Percentiles rank a stretch among this genome's conserved stretches.
These are phyloP conservation scores for Monoplex corrugatus DNA, from an alignment of 2,888 invertebrate species.

Conservation along the genomic window DNA sequence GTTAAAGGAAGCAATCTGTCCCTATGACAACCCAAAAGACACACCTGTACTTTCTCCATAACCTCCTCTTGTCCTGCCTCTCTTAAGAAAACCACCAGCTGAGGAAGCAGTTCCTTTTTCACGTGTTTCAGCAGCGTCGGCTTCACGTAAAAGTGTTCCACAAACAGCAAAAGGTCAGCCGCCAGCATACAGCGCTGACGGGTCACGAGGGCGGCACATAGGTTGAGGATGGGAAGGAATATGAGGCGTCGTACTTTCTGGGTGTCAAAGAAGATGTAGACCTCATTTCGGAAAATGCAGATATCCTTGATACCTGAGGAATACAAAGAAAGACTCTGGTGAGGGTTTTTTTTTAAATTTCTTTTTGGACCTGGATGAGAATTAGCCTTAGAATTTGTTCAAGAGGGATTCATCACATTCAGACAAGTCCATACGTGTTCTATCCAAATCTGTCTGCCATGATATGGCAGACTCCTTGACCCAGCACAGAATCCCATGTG, in stretches of 20 bases:
- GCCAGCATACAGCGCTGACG: constrained; percentile 49
- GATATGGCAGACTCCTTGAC: too few species aligned
- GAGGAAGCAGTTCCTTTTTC: constrained; percentile 52
- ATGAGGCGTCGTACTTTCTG: constrained; percentile 65
- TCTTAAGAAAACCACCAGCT: constrained; percentile 34
- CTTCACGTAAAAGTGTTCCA: constrained; percentile 51
- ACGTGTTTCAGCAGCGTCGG: constrained; percentile 53
- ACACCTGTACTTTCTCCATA: constrained; percentile 32
- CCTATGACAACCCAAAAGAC: background rate
- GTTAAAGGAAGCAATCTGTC: background rate
- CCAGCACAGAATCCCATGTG: too few species aligned
- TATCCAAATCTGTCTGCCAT: too few species aligned
- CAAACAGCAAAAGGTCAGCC: constrained; percentile 48
- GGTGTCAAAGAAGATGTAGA: constrained; percentile 67
- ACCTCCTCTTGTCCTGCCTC: background rate
- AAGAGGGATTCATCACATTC: too few species aligned
- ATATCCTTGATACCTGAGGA: constrained; percentile 44
- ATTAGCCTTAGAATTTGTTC: too few species aligned
- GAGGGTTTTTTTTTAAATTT: too few species aligned
- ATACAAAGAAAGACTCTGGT: background rate
- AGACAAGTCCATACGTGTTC: too few species aligned
- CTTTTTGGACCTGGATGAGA: too few species aligned
- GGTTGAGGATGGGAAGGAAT: constrained; percentile 61
- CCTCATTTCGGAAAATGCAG: constrained; percentile 54
- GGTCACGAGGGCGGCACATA: constrained; percentile 50